A percentile compares a stretch with the other conserved stretches of the same genome.
These are phyloP conservation scores for Synergus umbraculus DNA, from an alignment of 2,888 invertebrate genomes.

Conservation along the genomic window DNA sequence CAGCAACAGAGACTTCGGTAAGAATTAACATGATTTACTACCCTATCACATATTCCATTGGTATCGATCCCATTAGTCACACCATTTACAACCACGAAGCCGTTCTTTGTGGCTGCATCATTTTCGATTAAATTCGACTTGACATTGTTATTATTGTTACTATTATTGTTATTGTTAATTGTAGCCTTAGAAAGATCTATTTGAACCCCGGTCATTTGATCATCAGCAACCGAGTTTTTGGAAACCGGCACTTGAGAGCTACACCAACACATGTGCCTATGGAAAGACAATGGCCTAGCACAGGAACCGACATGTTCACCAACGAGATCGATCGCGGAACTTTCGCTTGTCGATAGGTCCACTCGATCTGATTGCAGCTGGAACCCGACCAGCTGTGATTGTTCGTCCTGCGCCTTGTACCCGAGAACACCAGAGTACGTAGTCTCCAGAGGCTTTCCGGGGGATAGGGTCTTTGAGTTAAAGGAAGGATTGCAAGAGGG, in stretches of 20 bases:
- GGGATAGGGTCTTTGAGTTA: constrained; percentile 46
- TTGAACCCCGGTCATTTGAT: constrained; percentile 11
- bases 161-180: constrained; percentile 37
- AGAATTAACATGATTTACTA: constrained; percentile 24
- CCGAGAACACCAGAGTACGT: background rate
- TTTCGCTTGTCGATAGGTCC: constrained; percentile 46
- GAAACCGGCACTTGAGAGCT: constrained; percentile 39
- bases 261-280: constrained; percentile 74
- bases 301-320: constrained; percentile 55
- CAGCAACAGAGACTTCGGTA: constrained; percentile 78
- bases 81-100: constrained; percentile 9
- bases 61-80: constrained; percentile 11
- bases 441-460: constrained; percentile 43
- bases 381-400: constrained; percentile 51
- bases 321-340: constrained; percentile 42
- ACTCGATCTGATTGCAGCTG: constrained; percentile 49
- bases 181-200: constrained; percentile 13
- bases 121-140: constrained; percentile 33
- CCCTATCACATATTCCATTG: constrained; percentile 46
- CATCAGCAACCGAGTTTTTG: background rate
- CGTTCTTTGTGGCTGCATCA: constrained; percentile 2
- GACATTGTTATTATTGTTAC: constrained; percentile 33
- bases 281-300: constrained; percentile 73
- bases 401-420: constrained; percentile 48
- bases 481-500: constrained; percentile 45